Conservation (phyloP, 2,113 vertebrate species). For the Myrmophylax atrothorax region DNA sequence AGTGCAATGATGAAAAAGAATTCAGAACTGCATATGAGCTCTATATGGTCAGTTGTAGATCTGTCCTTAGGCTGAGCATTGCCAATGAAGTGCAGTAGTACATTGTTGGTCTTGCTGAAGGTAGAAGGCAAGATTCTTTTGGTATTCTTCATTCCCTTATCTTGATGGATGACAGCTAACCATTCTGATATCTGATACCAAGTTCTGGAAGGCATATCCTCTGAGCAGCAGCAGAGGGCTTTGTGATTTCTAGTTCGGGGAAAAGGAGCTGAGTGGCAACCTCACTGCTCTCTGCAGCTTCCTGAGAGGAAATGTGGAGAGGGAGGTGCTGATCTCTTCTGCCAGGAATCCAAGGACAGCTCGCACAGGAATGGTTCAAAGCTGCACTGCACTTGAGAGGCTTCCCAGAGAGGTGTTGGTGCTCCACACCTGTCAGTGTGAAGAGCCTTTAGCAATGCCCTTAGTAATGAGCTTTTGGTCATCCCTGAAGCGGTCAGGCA, state of each 20-base stretch:
- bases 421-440: not conserved
- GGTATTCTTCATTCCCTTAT: not conserved
- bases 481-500: not conserved
- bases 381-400: not conserved
- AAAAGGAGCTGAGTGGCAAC: not conserved
- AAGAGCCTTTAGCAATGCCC: not conserved
- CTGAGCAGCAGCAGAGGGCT: not conserved
- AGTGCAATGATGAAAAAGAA: not conserved
- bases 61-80: not conserved
- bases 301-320: accelerated
- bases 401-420: not conserved
- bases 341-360: not conserved
- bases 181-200: not conserved
- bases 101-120: not conserved
- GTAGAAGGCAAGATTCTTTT: not conserved
- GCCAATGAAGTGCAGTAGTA: not conserved
- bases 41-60: not conserved
- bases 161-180: not conserved
- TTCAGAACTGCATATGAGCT: not conserved
- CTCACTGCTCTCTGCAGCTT: not conserved
- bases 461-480: not conserved
- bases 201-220: not conserved
- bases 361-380: not conserved
- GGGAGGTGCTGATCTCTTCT: not conserved
- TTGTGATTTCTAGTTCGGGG: not conserved